Conservation (phyloP, 2,113 vertebrate species). For the Naja naja region DNA sequence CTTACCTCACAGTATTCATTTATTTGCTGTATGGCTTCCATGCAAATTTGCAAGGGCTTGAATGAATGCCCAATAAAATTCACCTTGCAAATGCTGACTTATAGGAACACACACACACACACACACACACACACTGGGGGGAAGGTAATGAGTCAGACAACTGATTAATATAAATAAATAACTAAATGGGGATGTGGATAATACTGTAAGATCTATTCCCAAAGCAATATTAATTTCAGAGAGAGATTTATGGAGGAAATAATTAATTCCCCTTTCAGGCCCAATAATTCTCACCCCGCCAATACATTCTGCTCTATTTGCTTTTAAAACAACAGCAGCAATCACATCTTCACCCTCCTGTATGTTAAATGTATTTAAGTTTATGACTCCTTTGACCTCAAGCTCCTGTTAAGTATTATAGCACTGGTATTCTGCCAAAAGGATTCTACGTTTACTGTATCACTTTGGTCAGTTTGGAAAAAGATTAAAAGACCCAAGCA, state of each 20-base stretch:
- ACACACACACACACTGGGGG: neutral
- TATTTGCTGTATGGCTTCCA: neutral
- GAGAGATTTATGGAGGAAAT: neutral
- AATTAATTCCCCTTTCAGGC: neutral
- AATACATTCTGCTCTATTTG: neutral
- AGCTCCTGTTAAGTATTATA: neutral
- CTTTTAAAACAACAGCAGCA: neutral
- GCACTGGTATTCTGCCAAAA: neutral
- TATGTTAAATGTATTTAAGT: neutral
- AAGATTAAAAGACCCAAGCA: neutral
- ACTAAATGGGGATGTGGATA: neutral
- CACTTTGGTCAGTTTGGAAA: constrained; percentile 48
- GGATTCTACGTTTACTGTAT: neutral
- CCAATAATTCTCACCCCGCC: neutral
- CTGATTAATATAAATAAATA: neutral
- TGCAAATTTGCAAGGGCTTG: neutral
- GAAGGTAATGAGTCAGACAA: neutral
- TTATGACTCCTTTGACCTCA: neutral
- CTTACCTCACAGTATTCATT: neutral
- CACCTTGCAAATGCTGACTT: neutral
- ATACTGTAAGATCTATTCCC: neutral
- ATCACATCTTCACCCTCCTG: neutral
- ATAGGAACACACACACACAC: neutral
- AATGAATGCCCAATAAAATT: neutral
- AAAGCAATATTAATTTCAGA: neutral